Base-by-base conservation (phyloP, 1,140 invertebrate species). In the Drosophila lowei region DNA sequence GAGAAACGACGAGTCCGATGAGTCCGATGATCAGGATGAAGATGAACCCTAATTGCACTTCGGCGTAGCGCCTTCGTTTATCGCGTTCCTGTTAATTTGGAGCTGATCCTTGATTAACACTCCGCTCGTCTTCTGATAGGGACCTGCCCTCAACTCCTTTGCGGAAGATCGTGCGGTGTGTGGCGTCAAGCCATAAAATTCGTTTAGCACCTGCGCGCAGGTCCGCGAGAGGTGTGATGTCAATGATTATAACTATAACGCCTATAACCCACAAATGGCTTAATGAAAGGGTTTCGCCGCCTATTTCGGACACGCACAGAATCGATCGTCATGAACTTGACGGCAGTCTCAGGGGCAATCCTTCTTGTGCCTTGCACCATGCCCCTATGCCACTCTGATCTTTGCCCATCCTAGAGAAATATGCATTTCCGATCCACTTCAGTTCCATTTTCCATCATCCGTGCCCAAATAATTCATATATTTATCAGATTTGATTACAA, bases 101-200 rank as follows among this genome's bases (percentile, higher is more conserved):
- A 21, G 18, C 65, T 50, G 75, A 88, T 88, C 75, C 84, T 78
- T 79, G 77, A 78, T 75, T 83, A 67, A 34, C 75, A 88, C 81
- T 52, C 44, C 38, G 30, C 16, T 47, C 58, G 72, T 44, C 42
- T 74, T 73, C 38, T 58, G 41, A 79, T 84, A 58, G 62, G 59
- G 41, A 41, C 15, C 23, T 43, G 28, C 34, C 11, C 13, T 38
- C 34, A 11, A 55, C 30, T 58, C 66, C 54, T 73, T 67, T 47
- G 23, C 65, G 13, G 11, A 13, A 38, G 3, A 38, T 50, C 55
- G 56, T 28, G 11, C 50, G 47, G 30, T 56, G 41, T 16, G 55
- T 83, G 81, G 83, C 83, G 83, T 86, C 47, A 86, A 88, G 83
- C 83, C 83, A 88, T 86, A 88, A 79, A 81, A 81, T 86, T 66